Evolutionary conservation across 2,888 invertebrate species (phyloP).

Genomic region (Sesamia inferens): DNA sequence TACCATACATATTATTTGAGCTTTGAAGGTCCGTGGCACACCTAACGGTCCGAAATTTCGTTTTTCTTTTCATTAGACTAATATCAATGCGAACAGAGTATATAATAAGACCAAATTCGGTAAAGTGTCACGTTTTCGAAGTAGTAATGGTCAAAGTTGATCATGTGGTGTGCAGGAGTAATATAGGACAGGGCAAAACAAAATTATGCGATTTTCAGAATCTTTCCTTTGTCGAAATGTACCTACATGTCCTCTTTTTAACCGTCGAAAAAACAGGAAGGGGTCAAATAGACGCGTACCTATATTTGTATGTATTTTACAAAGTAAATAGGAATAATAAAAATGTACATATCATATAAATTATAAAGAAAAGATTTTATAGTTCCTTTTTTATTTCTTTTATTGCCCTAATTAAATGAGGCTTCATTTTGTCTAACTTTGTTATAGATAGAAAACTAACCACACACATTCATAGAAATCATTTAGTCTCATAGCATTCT

Average conservation of each 20-base stretch:
- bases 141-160: not conserved
- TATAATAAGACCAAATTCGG: not conserved
- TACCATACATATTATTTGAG: not conserved
- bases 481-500: constrained; percentile 29
- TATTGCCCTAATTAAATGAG: not conserved
- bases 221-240: not conserved
- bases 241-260: not conserved
- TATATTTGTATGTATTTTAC: too few species aligned
- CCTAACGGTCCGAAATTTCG: not conserved
- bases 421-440: too few species aligned
- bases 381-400: too few species aligned
- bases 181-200: not conserved
- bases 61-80: too few species aligned
- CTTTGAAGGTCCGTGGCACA: not conserved
- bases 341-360: too few species aligned
- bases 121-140: not conserved
- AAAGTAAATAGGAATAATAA: too few species aligned
- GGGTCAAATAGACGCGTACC: too few species aligned
- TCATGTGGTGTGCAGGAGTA: not conserved
- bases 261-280: too few species aligned
- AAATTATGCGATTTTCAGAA: not conserved
- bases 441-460: not conserved
- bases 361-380: too few species aligned
- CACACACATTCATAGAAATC: constrained; percentile 9
- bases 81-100: not conserved